phyloP scores from a whole-genome alignment of 1,140 invertebrate species.

The Bombus confusus region DNA sequence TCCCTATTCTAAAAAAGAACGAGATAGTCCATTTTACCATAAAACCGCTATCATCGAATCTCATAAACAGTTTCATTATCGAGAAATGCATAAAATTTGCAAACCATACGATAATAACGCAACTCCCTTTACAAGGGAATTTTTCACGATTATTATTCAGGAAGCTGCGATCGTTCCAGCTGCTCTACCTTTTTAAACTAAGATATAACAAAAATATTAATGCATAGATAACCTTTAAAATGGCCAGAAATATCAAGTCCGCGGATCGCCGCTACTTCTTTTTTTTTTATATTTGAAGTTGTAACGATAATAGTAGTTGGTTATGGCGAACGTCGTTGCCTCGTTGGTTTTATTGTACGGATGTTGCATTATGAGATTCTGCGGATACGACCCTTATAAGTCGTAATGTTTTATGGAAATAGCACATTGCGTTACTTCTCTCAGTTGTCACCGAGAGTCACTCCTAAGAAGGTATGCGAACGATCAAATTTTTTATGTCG shows the following conservation, averaged over 20 bases:
- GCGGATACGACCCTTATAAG: conserved; percentile 20
- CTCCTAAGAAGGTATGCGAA: background rate
- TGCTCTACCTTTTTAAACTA: background rate
- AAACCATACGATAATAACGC: background rate
- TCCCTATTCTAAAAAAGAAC: background rate
- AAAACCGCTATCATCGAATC: background rate
- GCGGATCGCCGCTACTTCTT: too few species aligned
- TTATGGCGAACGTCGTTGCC: conserved; percentile 15
- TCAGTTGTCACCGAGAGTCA: conserved; percentile 3
- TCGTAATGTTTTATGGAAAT: conserved; percentile 35
- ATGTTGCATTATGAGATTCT: conserved; percentile 23
- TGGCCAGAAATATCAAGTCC: background rate
- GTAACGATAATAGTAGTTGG: background rate
- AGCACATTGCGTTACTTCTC: background rate
- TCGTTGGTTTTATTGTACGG: conserved; percentile 18
- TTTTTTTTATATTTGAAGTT: background rate
- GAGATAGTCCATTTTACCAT: background rate
- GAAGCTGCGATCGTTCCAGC: background rate
- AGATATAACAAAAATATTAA: background rate
- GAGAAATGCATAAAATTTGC: background rate
- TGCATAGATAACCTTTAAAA: background rate
- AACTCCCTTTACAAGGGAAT: background rate
- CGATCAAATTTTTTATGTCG: background rate
- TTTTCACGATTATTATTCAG: background rate
- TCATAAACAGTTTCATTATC: background rate